phyloP scores from a whole-genome alignment of 1,140 invertebrate species.

The Drosophila azteca region DNA sequence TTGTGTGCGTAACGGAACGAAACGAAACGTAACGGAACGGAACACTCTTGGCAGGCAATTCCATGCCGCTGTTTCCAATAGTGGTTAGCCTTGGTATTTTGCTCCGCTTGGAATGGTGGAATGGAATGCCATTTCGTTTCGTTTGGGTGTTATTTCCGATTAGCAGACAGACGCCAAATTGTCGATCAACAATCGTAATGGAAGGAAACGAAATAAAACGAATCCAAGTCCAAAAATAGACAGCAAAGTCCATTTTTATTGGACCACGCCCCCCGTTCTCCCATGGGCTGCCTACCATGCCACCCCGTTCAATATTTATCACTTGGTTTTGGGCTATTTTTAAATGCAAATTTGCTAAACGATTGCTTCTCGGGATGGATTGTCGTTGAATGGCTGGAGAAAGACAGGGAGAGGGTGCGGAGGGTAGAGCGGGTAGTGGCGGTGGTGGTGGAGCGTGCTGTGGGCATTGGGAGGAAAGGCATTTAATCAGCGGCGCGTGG shows the following conservation, averaged over 20 bases:
- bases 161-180: conserved; percentile 17
- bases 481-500: conserved; percentile 53
- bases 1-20: not conserved
- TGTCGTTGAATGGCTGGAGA: not conserved
- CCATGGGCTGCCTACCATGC: not conserved
- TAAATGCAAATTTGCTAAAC: conserved; percentile 48
- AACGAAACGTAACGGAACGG: too few relatives aligned
- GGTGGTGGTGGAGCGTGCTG: not conserved
- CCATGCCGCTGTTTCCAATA: not conserved
- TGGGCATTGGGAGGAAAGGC: not conserved
- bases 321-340: conserved; percentile 56
- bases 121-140: not conserved
- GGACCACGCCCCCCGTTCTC: not conserved
- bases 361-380: too few relatives aligned
- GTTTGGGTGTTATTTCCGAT: conserved; percentile 14
- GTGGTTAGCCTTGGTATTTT: not conserved
- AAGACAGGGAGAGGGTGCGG: too few relatives aligned
- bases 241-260: conserved; percentile 12
- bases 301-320: conserved; percentile 49
- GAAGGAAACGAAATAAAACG: not conserved
- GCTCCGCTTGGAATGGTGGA: too few relatives aligned
- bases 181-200: conserved; percentile 35
- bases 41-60: conserved; percentile 2
- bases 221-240: conserved; percentile 41
- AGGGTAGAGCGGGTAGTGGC: not conserved